phyloP scores from a whole-genome alignment of 2,888 invertebrate genomes.

The Athalia rosae region DNA sequence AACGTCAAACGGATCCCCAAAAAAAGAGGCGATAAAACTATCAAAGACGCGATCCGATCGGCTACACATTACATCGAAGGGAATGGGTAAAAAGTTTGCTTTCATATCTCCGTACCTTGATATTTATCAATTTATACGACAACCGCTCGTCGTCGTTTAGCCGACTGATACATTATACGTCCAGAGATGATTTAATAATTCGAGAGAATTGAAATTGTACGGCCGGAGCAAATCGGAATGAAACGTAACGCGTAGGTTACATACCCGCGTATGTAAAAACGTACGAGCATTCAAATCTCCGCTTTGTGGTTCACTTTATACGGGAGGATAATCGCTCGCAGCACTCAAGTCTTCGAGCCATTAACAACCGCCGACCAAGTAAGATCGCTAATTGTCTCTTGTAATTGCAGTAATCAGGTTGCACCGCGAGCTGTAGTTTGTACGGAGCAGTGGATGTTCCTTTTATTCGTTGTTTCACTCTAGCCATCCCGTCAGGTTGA shows the following conservation, averaged over 20 bases:
- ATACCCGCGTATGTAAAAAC: neutral
- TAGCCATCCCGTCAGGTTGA: conserved; percentile 21
- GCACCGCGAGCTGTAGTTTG: neutral
- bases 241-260: neutral
- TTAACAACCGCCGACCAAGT: conserved; percentile 17
- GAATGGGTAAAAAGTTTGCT: neutral
- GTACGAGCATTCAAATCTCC: conserved; percentile 6
- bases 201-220: neutral
- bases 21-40: neutral
- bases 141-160: too few species aligned
- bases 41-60: neutral
- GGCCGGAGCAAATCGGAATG: neutral
- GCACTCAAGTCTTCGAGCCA: conserved; percentile 33
- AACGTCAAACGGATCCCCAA: neutral
- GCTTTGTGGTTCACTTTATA: neutral
- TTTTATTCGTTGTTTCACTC: conserved; percentile 27
- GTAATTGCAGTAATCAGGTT: conserved; percentile 42
- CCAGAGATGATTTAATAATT: too few species aligned
- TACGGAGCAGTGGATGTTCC: conserved; percentile 7
- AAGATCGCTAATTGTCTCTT: conserved; percentile 39
- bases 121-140: too few species aligned
- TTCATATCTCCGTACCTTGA: too few species aligned
- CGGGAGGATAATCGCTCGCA: conserved; percentile 24
- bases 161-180: too few species aligned
- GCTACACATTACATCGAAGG: neutral